Base-by-base conservation (phyloP, 2,888 invertebrate genomes). In the Cheilosia vulpina region DNA sequence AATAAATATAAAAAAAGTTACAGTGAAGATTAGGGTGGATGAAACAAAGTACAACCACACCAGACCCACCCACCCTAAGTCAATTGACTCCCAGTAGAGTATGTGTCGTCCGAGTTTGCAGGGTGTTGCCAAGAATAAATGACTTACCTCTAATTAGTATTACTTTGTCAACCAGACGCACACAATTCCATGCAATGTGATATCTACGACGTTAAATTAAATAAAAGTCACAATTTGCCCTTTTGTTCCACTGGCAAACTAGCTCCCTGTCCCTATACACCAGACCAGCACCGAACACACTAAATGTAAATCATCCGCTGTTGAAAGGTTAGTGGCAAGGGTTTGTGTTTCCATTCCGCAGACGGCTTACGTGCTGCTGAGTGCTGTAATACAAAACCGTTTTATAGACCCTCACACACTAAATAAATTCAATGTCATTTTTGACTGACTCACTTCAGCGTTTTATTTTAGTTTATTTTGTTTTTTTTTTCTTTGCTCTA, bases 341-440 rank as follows among this genome's bases (percentile, higher is more conserved):
- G 73, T 73, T 63, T 50, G 31, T 72, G 47, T 63, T 77, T 66
- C 47, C 72, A 82, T 66, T 82, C 55, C 41, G 58, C 77, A 81
- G 81, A 69, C 76, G 60, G 58, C 55, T 53, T 62, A 55, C 65
- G 55, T 66, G 65, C 47, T 66, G 65, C 41, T 24, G 58, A 60
- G 68, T 63, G 65, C 53, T 71, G 84, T 66, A 80, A 80, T 60
- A 75, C 68, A 76, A 84, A 76, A 84, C 80, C 68, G 52, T 69
- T 80, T 76, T 65, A 80, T 72, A 66, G 73, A 80, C 69, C 73
- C 80, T 79, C 53, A 21, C 63, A 83, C 76, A 76, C 76, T 68
- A 85, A 81, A 85, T 76, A 85, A 81, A 81, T 81, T 85, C 81
- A 85, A 85, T 85, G 85, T 85, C 85, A 81, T 68, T 81, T 76